These are phyloP conservation scores for Hepsetus odoe DNA, from an alignment of 2,113 vertebrate species.

Conservation along the genomic window DNA sequence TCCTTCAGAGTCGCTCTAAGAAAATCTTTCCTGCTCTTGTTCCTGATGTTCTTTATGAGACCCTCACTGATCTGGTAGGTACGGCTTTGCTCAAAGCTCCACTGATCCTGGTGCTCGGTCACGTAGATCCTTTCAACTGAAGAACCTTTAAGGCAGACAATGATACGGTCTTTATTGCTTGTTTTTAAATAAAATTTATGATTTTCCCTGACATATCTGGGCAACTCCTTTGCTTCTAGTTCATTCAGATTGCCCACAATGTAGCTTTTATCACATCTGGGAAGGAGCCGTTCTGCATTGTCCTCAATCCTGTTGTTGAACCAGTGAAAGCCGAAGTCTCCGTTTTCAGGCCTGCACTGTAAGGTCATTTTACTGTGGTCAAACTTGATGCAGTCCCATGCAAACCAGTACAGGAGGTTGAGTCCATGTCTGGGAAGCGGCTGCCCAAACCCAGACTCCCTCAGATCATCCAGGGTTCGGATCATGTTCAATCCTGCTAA, in stretches of 20 bases:
- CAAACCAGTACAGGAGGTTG: slow-evolving; percentile 50
- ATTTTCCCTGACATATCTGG: not conserved
- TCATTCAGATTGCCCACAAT: slow-evolving; percentile 39
- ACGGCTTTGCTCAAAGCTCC: slow-evolving; percentile 14
- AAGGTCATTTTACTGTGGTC: slow-evolving; percentile 16
- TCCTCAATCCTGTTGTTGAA: slow-evolving; percentile 17
- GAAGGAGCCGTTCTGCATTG: slow-evolving; percentile 16
- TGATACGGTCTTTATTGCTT: slow-evolving; percentile 49
- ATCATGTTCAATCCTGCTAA: not conserved
- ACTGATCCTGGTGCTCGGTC: slow-evolving; percentile 28
- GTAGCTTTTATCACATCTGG: slow-evolving; percentile 10
- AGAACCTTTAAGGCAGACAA: slow-evolving; percentile 3
- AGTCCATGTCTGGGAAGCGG: slow-evolving; percentile 31
- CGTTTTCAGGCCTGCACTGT: not conserved
- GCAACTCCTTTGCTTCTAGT: not conserved
- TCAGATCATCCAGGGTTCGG: not conserved
- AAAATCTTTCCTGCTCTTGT: not conserved
- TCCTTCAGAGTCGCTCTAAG: not conserved
- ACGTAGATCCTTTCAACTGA: slow-evolving; percentile 39
- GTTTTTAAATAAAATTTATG: not conserved
- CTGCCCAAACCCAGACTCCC: not conserved
- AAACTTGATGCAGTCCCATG: slow-evolving; percentile 20
- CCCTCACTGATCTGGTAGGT: slow-evolving; percentile 1
- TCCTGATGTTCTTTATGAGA: not conserved
- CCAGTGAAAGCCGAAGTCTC: slow-evolving; percentile 37